A percentile compares a stretch with the other conserved stretches of the same genome.
Evolutionary conservation across 2,797 vertebrate species (phyloP).

Genomic region (Trematomus bernacchii): DNA sequence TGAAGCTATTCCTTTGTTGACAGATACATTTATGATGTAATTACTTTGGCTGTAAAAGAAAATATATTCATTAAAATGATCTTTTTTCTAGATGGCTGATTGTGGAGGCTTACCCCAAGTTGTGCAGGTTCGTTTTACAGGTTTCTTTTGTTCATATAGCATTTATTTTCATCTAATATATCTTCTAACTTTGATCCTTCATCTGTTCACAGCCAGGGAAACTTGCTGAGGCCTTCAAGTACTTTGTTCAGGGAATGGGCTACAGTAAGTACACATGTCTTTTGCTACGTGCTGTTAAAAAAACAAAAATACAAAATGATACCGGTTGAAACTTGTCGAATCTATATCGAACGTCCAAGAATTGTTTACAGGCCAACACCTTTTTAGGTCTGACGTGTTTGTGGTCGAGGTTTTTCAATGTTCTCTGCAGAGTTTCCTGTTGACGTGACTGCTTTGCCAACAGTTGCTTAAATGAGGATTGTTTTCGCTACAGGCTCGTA

Average conservation of each 20-base stretch:
- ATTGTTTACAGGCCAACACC: slow-evolving; percentile 38
- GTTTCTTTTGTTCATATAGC: neutral
- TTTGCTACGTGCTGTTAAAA: slow-evolving; percentile 19
- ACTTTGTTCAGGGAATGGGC: slow-evolving; percentile 90
- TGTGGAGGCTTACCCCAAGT: slow-evolving; percentile 98
- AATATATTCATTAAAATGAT: slow-evolving; percentile 14
- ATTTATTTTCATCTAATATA: neutral
- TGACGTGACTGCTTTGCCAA: slow-evolving; percentile 68
- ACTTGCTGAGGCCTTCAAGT: slow-evolving; percentile 90
- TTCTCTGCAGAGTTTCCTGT: slow-evolving; percentile 65
- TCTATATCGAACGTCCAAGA: neutral
- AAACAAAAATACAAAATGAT: neutral
- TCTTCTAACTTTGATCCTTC: slow-evolving; percentile 3
- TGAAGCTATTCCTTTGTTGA: slow-evolving; percentile 46
- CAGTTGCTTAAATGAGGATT: slow-evolving; percentile 34
- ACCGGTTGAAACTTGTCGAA: slow-evolving; percentile 1
- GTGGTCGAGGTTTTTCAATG: slow-evolving; percentile 59
- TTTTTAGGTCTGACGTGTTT: slow-evolving; percentile 58
- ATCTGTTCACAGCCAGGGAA: slow-evolving; percentile 84
- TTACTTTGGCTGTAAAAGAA: neutral
- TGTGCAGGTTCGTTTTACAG: slow-evolving; percentile 89
- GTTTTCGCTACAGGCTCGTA: slow-evolving; percentile 41
- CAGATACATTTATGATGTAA: neutral
- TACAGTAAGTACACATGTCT: slow-evolving; percentile 84
- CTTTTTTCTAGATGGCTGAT: slow-evolving; percentile 91